Evolutionary conservation across 2,113 vertebrate genomes (phyloP).

Genomic region (Dasypus novemcinctus): DNA sequence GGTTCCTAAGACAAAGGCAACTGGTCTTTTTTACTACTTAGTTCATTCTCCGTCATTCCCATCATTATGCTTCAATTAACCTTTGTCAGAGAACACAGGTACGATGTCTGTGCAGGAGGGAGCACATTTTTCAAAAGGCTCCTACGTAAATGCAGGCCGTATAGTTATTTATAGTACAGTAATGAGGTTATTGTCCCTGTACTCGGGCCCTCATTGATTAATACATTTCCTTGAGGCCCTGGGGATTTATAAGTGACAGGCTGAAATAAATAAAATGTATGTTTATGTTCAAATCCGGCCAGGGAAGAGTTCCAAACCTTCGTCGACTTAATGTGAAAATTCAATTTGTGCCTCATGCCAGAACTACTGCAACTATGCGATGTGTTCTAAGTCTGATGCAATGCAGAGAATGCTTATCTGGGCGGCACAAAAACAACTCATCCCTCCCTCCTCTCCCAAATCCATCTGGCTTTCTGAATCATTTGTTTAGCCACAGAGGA

Average conservation of each 20-base stretch:
- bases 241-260: not conserved
- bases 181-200: not conserved
- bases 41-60: not conserved
- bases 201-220: not conserved
- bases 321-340: not conserved
- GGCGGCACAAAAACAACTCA: not conserved
- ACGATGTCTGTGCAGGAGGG: not conserved
- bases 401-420: not conserved
- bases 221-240: constrained; percentile 31
- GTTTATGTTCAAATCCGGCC: not conserved
- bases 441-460: not conserved
- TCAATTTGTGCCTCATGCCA: not conserved
- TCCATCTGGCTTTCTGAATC: not conserved
- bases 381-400: not conserved
- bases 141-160: not conserved
- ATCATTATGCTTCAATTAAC: not conserved
- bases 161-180: not conserved
- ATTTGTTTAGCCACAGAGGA: constrained; percentile 1
- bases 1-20: not conserved
- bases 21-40: not conserved
- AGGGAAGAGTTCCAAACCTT: not conserved
- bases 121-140: not conserved
- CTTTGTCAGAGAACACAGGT: not conserved
- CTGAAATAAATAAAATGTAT: not conserved
- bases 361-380: not conserved